These are phyloP conservation scores for Lerista edwardsae DNA, from an alignment of 2,797 vertebrate species.

Conservation along the genomic window DNA sequence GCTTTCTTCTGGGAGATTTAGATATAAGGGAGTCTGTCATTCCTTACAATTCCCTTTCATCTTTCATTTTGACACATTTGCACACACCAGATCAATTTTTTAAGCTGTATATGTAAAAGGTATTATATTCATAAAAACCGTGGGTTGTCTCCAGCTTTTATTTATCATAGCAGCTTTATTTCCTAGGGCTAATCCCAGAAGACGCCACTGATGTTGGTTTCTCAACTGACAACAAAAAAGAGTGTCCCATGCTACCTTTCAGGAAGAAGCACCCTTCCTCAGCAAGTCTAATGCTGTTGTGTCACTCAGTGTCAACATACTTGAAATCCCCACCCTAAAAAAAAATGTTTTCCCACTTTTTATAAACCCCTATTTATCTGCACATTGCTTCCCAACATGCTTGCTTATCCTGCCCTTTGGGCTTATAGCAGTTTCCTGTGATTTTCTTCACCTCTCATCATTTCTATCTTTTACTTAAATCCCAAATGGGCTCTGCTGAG, in stretches of 20 bases:
- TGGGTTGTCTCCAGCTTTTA: constrained; percentile 36
- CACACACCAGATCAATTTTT: constrained; percentile 25
- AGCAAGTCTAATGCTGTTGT: constrained; percentile 64
- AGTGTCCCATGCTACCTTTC: constrained; percentile 18
- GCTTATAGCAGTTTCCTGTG: constrained; percentile 59
- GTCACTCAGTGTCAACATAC: constrained; percentile 60
- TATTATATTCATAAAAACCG: constrained; percentile 34
- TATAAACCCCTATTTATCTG: constrained; percentile 60
- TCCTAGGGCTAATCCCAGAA: constrained; percentile 23
- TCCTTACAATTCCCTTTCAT: constrained; percentile 39
- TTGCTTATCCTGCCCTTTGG: constrained; percentile 63
- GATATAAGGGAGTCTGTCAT: constrained; percentile 41
- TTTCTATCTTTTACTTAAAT: constrained; percentile 64
- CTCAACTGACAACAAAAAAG: constrained; percentile 33
- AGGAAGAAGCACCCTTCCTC: constrained; percentile 52
- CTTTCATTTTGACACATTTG: constrained; percentile 45
- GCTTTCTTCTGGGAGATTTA: constrained; percentile 49
- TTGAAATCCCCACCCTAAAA: constrained; percentile 49
- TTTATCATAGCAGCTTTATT: constrained; percentile 35
- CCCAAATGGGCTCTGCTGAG: constrained; percentile 40
- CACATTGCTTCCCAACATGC: constrained; percentile 48
- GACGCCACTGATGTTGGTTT: constrained; percentile 42
- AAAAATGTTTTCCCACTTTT: constrained; percentile 56
- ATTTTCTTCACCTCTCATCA: constrained; percentile 48
- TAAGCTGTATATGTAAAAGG: not conserved